Conservation (phyloP, 2,797 vertebrate genomes). For the Sebastiscus albofasciatus region DNA sequence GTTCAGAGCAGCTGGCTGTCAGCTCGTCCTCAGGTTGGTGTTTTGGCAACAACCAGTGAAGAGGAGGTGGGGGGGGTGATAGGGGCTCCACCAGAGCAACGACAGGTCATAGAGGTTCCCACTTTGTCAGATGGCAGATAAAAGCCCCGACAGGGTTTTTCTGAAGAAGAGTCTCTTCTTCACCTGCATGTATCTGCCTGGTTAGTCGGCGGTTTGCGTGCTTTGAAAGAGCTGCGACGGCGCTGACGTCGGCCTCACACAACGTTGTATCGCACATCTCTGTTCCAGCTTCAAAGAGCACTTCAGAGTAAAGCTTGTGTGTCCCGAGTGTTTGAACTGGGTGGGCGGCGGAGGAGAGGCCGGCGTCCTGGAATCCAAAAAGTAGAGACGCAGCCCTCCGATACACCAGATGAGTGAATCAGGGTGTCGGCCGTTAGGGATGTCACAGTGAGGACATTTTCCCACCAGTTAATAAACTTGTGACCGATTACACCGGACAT, state of each 20-base stretch:
- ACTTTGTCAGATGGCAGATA: constrained; percentile 46
- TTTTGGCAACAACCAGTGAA: constrained; percentile 44
- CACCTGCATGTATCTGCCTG: constrained; percentile 14
- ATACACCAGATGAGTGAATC: not conserved
- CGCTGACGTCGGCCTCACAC: constrained; percentile 18
- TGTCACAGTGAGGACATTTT: not conserved
- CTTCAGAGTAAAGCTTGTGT: constrained; percentile 31
- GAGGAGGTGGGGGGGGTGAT: not conserved
- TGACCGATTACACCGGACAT: not conserved
- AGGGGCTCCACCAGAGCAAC: constrained; percentile 42
- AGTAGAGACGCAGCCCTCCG: not conserved
- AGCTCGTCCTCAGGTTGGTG: not conserved
- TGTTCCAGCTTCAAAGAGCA: constrained; percentile 32
- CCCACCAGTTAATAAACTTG: not conserved
- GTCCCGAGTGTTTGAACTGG: constrained; percentile 10
- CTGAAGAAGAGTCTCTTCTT: not conserved
- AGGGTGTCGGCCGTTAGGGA: not conserved
- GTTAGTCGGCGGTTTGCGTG: not conserved
- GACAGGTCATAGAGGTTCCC: constrained; percentile 41
- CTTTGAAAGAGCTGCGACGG: not conserved
- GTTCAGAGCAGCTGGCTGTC: not conserved
- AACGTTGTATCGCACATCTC: constrained; percentile 14
- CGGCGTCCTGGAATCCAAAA: not conserved
- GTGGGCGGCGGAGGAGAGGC: not conserved
- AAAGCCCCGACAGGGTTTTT: constrained; percentile 10